Evolutionary conservation across 2,888 invertebrate species (phyloP), one percentile per base, ranked within the genome.

Genomic region (Leptopilina myrica): DNA sequence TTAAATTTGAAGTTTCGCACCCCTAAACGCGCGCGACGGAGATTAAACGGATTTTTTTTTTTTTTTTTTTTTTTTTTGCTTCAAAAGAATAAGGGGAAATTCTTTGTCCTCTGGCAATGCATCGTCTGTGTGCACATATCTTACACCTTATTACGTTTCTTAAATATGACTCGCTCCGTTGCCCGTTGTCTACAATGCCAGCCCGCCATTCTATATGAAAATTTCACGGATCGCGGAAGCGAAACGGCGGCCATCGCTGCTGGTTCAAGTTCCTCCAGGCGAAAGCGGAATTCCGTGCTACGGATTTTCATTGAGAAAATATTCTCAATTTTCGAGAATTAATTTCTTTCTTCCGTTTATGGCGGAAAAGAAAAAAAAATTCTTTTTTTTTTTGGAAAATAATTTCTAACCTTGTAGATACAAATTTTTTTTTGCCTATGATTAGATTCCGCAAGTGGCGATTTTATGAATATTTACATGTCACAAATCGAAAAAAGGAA

Each of bases 101-200:
- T 49, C 69, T 69, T 69, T 69, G 69, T 69, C 81, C 69, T 33
- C 56, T 46, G 81, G 83, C 85, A 83, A 85, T 84, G 85, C 86
- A 86, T 86, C 82, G 83, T 83, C 81, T 66, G 73, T 66, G 73
- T 78, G 83, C 80, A 84, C 85, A 85, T 88, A 88, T 89, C 87
- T 88, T 86, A 87, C 87, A 87, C 85, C 86, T 88, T 89, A 89
- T 89, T 89, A 89, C 88, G 82, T 88, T 88, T 89, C 87, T 86
- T 88, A 87, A 88, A 88, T 87, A 88, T 85, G 84, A 86, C 82
- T 73, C 73, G 76, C 59, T 67, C 69, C 69, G 65, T 40, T 43
- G 46, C 76, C 33, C 75, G 26, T 69, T 77, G 64, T 78, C 78
- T 80, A 46, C 80, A 76, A 73, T 56, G 77, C 81, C 67, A 78